phyloP scores from a whole-genome alignment of 2,888 invertebrate species.

The Cordylochernes scorpioides region DNA sequence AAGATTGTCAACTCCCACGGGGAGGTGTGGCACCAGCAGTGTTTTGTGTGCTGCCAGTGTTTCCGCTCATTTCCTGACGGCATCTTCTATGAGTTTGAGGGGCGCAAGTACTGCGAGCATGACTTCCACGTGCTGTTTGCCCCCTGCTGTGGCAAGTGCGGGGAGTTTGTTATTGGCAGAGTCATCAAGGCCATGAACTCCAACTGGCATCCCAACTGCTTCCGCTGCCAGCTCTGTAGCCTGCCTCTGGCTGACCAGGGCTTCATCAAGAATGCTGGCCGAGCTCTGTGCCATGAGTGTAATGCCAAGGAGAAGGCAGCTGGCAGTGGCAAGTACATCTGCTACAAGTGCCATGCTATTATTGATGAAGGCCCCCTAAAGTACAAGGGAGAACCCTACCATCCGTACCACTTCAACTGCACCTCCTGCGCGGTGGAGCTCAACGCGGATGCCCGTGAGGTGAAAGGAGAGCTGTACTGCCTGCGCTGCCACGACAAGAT shows the following conservation, averaged over 20 bases:
- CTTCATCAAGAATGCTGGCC: constrained; percentile 48
- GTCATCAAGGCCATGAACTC: constrained; percentile 98
- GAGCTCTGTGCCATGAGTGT: constrained; percentile 75
- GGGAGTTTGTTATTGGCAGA: constrained; percentile 81
- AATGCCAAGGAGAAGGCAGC: constrained; percentile 85
- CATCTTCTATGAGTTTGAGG: constrained; percentile 94
- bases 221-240: constrained; percentile 77
- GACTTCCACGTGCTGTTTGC: constrained; percentile 93
- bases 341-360: constrained; percentile 84
- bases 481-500: constrained; percentile 95
- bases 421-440: constrained; percentile 48
- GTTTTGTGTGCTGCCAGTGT: constrained; percentile 99
- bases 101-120: constrained; percentile 92
- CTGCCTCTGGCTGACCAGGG: constrained; percentile 81
- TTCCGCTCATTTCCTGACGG: constrained; percentile 93
- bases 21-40: constrained; percentile 92
- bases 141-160: constrained; percentile 53
- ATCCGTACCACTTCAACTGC: constrained; percentile 97
- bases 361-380: constrained; percentile 71
- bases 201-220: constrained; percentile 95
- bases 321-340: constrained; percentile 80
- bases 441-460: constrained; percentile 83
- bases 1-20: constrained; percentile 97
- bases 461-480: constrained; percentile 83
- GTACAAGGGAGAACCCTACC: constrained; percentile 78